phyloP scores from a whole-genome alignment of 2,797 vertebrate species.

The Scolopax bukidnonensis region DNA sequence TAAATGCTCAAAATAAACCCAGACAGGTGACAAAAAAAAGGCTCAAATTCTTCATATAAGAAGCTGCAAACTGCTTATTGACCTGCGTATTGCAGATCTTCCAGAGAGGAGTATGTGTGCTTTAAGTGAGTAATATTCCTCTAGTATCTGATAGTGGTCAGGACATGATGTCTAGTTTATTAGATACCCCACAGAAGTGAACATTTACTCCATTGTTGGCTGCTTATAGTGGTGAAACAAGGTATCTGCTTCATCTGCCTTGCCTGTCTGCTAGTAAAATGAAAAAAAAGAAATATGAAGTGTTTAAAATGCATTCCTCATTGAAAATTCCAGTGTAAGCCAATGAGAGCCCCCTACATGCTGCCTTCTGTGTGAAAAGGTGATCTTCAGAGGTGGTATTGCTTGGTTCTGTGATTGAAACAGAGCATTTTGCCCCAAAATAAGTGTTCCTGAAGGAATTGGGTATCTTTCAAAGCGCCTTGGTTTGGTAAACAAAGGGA shows the following conservation, averaged over 20 bases:
- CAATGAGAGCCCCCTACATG: not conserved
- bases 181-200: not conserved
- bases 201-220: not conserved
- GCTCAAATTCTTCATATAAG: not conserved
- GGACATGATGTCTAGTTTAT: not conserved
- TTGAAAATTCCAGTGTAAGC: not conserved
- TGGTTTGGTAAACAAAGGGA: not conserved
- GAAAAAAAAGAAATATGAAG: slow-evolving; percentile 12
- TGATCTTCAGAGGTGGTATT: not conserved
- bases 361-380: not conserved
- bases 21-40: rapidly evolving
- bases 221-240: rapidly evolving
- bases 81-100: not conserved
- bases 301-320: not conserved
- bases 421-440: not conserved
- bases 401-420: not conserved
- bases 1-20: not conserved
- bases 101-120: not conserved
- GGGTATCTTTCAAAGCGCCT: not conserved
- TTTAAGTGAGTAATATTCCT: not conserved
- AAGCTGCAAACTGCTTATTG: not conserved
- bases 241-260: not conserved
- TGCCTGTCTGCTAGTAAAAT: not conserved
- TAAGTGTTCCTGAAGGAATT: not conserved
- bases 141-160: not conserved